These are phyloP conservation scores for Odontesthes bonariensis DNA, from an alignment of 2,113 vertebrate genomes.

Conservation along the genomic window DNA sequence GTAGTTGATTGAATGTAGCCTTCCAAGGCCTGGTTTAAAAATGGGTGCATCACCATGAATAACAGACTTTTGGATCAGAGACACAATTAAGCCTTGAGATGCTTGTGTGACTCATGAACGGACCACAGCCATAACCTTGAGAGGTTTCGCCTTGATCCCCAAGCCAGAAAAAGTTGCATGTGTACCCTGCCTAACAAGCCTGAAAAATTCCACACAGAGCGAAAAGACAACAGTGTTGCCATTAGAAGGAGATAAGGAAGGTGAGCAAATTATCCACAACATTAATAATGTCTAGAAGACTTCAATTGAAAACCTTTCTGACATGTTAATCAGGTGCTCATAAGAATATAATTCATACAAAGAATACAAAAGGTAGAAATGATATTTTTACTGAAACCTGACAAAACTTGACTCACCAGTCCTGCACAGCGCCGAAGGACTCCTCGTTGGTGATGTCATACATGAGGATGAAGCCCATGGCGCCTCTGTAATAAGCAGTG, in stretches of 20 bases:
- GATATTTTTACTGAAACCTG: not conserved
- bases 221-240: not conserved
- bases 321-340: too few relatives aligned
- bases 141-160: slow-evolving; percentile 8
- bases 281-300: too few relatives aligned
- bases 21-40: slow-evolving; percentile 29
- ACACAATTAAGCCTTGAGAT: slow-evolving; percentile 26
- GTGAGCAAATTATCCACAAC: too few relatives aligned
- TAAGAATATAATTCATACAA: too few relatives aligned
- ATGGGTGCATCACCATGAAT: slow-evolving; percentile 30
- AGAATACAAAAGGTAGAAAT: not conserved
- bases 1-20: not conserved
- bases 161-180: slow-evolving; percentile 1
- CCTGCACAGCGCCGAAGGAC: slow-evolving; percentile 80
- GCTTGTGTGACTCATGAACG: slow-evolving; percentile 51
- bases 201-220: slow-evolving; percentile 10
- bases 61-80: slow-evolving; percentile 32
- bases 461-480: slow-evolving; percentile 84
- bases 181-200: slow-evolving; percentile 6
- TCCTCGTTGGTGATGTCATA: slow-evolving; percentile 83
- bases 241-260: not conserved
- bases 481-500: slow-evolving; percentile 80
- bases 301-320: too few relatives aligned
- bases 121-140: slow-evolving; percentile 54
- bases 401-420: slow-evolving; percentile 72